A percentile compares a stretch with the other conserved stretches of the same genome.
Evolutionary conservation across 2,888 invertebrate species (phyloP).

Genomic region (Drymonia ruficornis): DNA sequence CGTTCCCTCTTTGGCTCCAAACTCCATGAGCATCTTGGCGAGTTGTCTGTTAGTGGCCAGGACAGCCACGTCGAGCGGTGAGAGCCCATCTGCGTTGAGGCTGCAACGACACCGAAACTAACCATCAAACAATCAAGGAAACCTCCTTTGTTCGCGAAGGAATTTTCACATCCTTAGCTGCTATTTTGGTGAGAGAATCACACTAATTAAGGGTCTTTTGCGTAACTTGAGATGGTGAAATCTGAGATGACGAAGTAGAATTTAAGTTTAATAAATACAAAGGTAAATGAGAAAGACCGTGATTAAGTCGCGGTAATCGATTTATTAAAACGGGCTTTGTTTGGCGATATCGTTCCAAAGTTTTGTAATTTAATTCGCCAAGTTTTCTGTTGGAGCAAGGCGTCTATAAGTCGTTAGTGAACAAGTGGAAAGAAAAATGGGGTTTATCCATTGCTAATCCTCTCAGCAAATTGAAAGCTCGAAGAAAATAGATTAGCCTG

Average conservation of each 20-base stretch:
- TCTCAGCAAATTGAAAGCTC: not conserved
- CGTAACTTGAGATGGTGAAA: not conserved
- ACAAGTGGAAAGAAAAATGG: not conserved
- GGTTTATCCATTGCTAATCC: not conserved
- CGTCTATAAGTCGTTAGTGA: slow-evolving; percentile 3
- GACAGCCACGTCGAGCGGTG: slow-evolving; percentile 96
- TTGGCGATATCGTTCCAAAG: slow-evolving; percentile 19
- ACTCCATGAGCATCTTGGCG: slow-evolving; percentile 95
- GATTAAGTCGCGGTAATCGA: slow-evolving; percentile 23
- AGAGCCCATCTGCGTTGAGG: slow-evolving; percentile 94
- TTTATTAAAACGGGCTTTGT: slow-evolving; percentile 15
- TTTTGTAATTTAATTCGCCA: slow-evolving; percentile 19
- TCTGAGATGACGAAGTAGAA: not conserved
- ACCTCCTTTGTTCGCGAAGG: slow-evolving; percentile 1
- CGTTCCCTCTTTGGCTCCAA: slow-evolving; percentile 93
- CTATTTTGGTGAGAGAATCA: not conserved
- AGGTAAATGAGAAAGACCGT: slow-evolving; percentile 9
- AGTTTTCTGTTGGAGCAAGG: slow-evolving; percentile 18
- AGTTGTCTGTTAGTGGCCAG: slow-evolving; percentile 95
- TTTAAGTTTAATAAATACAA: not conserved
- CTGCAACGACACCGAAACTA: slow-evolving; percentile 78
- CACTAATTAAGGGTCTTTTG: not conserved
- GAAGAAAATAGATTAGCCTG: not conserved
- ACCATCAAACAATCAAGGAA: slow-evolving; percentile 4
- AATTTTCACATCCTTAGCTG: slow-evolving; percentile 5